These are phyloP conservation scores for Thunnus maccoyii DNA, from an alignment of 2,113 vertebrate species.

Conservation along the genomic window DNA sequence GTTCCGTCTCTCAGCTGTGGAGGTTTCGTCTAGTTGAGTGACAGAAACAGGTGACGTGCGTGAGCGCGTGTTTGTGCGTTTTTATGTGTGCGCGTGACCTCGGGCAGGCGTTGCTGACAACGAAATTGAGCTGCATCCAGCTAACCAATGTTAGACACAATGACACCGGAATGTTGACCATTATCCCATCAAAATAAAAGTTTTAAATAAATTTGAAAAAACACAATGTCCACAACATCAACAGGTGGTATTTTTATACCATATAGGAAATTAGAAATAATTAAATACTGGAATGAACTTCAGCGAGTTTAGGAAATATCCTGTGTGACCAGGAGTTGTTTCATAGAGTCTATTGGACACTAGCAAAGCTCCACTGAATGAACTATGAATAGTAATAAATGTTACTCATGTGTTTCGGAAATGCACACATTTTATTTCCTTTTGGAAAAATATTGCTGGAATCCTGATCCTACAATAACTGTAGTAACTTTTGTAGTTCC, in stretches of 20 bases:
- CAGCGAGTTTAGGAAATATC: background rate
- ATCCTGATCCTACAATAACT: too few relatives aligned
- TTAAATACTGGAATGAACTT: background rate
- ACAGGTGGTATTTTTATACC: background rate
- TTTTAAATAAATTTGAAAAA: background rate
- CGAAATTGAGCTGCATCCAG: background rate
- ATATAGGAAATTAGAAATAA: background rate
- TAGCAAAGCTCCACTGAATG: too few relatives aligned
- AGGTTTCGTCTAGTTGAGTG: constrained; percentile 5
- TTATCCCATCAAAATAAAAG: background rate
- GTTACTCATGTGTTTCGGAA: too few relatives aligned
- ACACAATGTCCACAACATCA: background rate
- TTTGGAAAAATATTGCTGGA: too few relatives aligned
- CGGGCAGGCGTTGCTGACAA: constrained; percentile 38
- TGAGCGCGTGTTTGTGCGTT: constrained; percentile 22
- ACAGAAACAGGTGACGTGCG: constrained; percentile 63
- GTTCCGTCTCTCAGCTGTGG: background rate
- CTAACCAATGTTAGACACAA: background rate
- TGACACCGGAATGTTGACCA: background rate
- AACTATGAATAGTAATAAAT: too few relatives aligned
- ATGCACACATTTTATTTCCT: too few relatives aligned
- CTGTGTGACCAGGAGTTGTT: too few relatives aligned
- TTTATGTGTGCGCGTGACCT: background rate
- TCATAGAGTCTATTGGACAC: too few relatives aligned
- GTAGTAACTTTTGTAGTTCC: too few relatives aligned